Percentiles rank a stretch among this genome's conserved stretches.
Conservation (phyloP, 2,888 invertebrate genomes). For the Brachycybe producta region DNA sequence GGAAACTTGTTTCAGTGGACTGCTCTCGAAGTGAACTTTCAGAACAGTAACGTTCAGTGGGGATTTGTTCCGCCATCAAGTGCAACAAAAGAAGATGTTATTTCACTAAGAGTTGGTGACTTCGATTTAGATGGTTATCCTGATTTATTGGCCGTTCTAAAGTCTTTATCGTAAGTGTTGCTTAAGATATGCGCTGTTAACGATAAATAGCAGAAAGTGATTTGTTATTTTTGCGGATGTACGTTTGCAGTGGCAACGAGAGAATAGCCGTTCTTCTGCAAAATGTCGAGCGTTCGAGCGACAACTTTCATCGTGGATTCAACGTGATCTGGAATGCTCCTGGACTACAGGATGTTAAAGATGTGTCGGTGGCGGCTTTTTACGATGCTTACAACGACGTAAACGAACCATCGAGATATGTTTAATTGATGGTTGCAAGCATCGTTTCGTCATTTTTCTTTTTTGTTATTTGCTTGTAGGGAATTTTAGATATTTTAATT, state of each 20-base stretch:
- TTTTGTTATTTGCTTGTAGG: constrained; percentile 24
- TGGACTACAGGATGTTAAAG: constrained; percentile 48
- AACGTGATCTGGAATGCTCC: background rate
- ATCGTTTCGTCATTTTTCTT: too few relatives aligned
- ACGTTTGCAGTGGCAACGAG: constrained; percentile 25
- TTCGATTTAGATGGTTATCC: constrained; percentile 94
- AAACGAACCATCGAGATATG: constrained; percentile 20
- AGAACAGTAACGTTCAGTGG: constrained; percentile 40
- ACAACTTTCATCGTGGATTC: constrained; percentile 25
- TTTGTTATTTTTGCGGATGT: too few relatives aligned
- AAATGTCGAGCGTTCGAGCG: constrained; percentile 53
- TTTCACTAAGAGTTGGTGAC: constrained; percentile 71
- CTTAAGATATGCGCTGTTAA: background rate
- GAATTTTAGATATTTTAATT: constrained; percentile 77
- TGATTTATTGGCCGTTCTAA: constrained; percentile 67
- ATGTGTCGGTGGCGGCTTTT: constrained; percentile 72
- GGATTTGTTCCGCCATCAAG: constrained; percentile 43
- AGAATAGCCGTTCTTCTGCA: constrained; percentile 58
- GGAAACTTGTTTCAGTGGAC: constrained; percentile 7
- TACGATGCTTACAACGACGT: constrained; percentile 89
- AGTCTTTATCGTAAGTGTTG: constrained; percentile 21
- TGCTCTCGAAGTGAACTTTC: background rate
- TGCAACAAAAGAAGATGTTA: constrained; percentile 17
- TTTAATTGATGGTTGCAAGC: background rate
- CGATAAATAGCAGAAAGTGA: too few relatives aligned